phyloP scores from a whole-genome alignment of 2,113 vertebrate species.

The Myotis yumanensis region DNA sequence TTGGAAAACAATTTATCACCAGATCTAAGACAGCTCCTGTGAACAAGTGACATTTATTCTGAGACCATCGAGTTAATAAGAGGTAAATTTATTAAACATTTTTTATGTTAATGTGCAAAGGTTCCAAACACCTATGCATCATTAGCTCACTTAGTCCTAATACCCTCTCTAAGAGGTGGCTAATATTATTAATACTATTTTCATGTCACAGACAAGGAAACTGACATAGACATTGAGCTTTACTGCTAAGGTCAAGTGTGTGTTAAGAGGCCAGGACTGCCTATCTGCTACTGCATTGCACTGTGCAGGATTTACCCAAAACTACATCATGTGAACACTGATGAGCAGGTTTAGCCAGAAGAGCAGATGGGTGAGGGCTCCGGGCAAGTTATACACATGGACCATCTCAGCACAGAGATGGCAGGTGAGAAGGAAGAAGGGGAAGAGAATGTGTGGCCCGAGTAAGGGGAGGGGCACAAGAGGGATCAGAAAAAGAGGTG shows the following conservation, averaged over 20 bases:
- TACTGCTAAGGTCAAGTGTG: rapidly evolving
- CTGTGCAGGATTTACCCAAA: rapidly evolving
- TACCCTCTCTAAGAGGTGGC: rapidly evolving
- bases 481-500: not conserved
- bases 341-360: not conserved
- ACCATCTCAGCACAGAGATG: not conserved
- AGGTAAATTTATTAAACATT: not conserved
- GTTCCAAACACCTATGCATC: rapidly evolving
- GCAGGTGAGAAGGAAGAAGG: no score
- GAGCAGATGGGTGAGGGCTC: rapidly evolving
- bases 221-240: rapidly evolving
- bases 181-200: not conserved
- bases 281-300: rapidly evolving
- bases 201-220: not conserved
- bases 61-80: not conserved
- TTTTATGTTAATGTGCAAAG: no score
- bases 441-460: rapidly evolving
- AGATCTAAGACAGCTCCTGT: not conserved
- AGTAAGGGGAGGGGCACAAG: rapidly evolving
- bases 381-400: rapidly evolving
- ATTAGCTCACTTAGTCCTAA: rapidly evolving
- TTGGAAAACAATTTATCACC: rapidly evolving
- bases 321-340: rapidly evolving
- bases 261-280: rapidly evolving
- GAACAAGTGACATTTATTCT: not conserved